A percentile compares a stretch with the other conserved stretches of the same genome.
phyloP scores from a whole-genome alignment of 1,140 invertebrate species.

The Brachystomella parvula region DNA sequence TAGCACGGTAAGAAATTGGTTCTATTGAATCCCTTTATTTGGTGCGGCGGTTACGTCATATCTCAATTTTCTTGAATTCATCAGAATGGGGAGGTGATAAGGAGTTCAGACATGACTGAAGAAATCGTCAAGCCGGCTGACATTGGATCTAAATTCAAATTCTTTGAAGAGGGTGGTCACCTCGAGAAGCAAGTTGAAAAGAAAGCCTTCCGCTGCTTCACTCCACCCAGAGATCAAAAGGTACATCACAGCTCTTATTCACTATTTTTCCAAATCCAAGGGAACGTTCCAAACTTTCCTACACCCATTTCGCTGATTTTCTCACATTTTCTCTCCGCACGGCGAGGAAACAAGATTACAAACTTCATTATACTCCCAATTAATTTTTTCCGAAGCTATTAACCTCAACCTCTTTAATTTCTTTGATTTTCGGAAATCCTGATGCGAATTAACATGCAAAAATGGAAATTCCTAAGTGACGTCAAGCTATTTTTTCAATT shows the following conservation, averaged over 20 bases:
- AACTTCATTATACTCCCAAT: too few relatives aligned
- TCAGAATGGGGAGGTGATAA: conserved; percentile 57
- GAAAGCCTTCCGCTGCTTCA: conserved; percentile 71
- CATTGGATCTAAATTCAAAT: conserved; percentile 75
- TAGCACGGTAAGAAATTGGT: conserved; percentile 9
- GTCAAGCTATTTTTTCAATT: too few relatives aligned
- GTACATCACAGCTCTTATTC: conserved; percentile 47
- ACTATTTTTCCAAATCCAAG: conserved; percentile 1
- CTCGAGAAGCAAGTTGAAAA: conserved; percentile 50
- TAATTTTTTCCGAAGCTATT: too few relatives aligned
- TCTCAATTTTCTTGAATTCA: background rate
- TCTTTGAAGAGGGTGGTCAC: conserved; percentile 75
- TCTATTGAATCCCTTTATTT: too few relatives aligned
- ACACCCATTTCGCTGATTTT: too few relatives aligned
- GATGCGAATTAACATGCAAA: too few relatives aligned
- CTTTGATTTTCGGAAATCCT: too few relatives aligned
- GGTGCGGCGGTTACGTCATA: too few relatives aligned
- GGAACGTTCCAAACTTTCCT: background rate
- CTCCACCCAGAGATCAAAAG: conserved; percentile 67
- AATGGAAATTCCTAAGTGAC: too few relatives aligned
- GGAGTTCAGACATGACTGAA: conserved; percentile 59
- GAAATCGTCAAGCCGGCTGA: conserved; percentile 70
- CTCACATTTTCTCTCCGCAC: too few relatives aligned
- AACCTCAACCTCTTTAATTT: too few relatives aligned
- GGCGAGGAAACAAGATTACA: too few relatives aligned